Evolutionary conservation across 2,797 vertebrate species (phyloP), one percentile per base, ranked within the genome.

Genomic region (Capromys pilorides): DNA sequence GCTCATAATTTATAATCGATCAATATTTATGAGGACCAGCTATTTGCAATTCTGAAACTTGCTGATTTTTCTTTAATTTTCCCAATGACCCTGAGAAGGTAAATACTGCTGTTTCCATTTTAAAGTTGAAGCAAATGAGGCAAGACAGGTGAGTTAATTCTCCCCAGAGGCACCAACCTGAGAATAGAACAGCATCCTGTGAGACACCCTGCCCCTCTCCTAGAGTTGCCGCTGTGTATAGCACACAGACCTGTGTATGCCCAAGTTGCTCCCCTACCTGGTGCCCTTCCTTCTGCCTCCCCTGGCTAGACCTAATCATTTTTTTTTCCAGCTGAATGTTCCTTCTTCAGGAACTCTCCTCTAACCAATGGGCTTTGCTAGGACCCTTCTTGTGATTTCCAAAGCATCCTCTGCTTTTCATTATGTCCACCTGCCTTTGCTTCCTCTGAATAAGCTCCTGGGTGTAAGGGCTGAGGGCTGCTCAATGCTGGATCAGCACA

Each of bases 11-110:
- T 94, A 77, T 64, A 39, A 45, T 69, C 64, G 59, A 79, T 80
- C 89, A 88, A 62, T 62, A 92, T 90, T 80, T 84, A 54, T 10
- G 41, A 69, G 11, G 31, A 49, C 28, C 22, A 87, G 45, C 28
- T 36, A 51, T 59, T 41, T 26, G 26, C 21, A 22, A 39, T 61
- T 84, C 51, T 91, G n/a, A 88, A 92, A 64, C 0, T 14, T 31
- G 22, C n/a, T 83, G 45, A 41, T 88, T 96, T 94, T 75, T 54
- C 77, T 62, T 85, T 90, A 45, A 80, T 90, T 91, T 83, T 83
- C 22, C 51, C 6, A 67, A 12, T 10, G n/a, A 66, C 41, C 22
- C 75, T 84, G 69, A 79, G 69, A 86, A 79, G 3, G 62, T 31
- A 57, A 67, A 62, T 1, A 16, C 19, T 49, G 6, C 12, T 88